Percentiles rank a stretch among this genome's conserved stretches.
phyloP scores from a whole-genome alignment of 2,888 invertebrate genomes.

The Metopia argyrocephala region DNA sequence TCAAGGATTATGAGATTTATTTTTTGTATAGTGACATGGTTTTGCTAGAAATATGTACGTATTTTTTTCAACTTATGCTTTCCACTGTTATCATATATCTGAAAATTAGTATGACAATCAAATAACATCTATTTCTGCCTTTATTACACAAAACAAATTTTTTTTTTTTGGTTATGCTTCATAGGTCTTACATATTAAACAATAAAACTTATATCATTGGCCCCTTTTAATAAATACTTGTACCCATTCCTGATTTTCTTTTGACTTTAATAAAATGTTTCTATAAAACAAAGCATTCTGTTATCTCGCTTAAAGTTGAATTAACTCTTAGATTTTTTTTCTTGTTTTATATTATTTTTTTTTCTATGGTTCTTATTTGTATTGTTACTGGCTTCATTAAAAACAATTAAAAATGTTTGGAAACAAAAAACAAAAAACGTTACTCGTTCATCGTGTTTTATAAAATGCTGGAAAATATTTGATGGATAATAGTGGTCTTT shows the following conservation, averaged over 20 bases:
- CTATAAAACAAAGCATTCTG: neutral
- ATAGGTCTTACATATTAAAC: neutral
- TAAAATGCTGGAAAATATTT: slow-evolving; percentile 5
- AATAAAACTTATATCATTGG: neutral
- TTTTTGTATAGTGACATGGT: too few relatives aligned
- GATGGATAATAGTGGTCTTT: slow-evolving; percentile 40
- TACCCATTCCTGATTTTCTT: neutral
- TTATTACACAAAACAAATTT: too few relatives aligned
- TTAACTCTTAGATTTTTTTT: neutral
- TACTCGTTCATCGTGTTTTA: neutral
- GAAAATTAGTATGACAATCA: too few relatives aligned
- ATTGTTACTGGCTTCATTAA: neutral
- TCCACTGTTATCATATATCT: too few relatives aligned
- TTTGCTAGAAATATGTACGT: too few relatives aligned
- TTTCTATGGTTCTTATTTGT: neutral
- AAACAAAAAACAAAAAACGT: neutral
- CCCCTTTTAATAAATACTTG: neutral
- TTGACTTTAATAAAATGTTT: neutral
- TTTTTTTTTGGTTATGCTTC: too few relatives aligned
- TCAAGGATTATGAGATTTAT: too few relatives aligned
- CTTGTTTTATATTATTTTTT: neutral
- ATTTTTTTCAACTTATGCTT: too few relatives aligned
- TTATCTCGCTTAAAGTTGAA: neutral
- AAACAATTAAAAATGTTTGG: neutral
- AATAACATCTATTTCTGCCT: too few relatives aligned